A percentile compares a stretch with the other conserved stretches of the same genome.
phyloP scores from a whole-genome alignment of 2,888 invertebrate species.

The Hartigia nigra region DNA sequence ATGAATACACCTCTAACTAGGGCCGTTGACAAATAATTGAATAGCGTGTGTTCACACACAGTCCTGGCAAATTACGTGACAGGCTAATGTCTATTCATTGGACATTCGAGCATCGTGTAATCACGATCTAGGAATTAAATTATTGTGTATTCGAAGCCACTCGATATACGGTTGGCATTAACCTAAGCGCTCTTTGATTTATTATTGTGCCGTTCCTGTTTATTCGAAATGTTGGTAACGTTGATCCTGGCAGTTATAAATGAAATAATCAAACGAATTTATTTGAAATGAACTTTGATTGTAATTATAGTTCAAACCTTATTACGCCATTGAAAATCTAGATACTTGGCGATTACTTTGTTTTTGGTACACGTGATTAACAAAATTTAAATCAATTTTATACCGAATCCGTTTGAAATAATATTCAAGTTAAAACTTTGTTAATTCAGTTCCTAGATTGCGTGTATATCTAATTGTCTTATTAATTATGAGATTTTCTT shows the following conservation, averaged over 20 bases:
- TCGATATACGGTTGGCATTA: constrained; percentile 27
- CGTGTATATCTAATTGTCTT: background rate
- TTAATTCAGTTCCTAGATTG: too few species aligned
- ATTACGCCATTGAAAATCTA: background rate
- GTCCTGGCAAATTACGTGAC: background rate
- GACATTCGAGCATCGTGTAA: constrained; percentile 25
- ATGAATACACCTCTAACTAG: constrained; percentile 61
- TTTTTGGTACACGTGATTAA: background rate
- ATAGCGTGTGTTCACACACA: background rate
- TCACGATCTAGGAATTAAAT: constrained; percentile 31
- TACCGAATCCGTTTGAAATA: background rate
- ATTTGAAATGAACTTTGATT: background rate
- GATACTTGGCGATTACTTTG: background rate
- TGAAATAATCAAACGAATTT: background rate
- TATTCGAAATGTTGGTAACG: background rate
- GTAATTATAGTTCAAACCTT: background rate
- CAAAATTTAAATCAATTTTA: background rate
- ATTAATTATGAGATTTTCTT: background rate
- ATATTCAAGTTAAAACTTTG: too few species aligned
- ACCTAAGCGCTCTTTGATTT: background rate
- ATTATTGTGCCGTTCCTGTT: background rate
- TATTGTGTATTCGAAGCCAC: constrained; percentile 35
- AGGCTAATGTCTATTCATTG: constrained; percentile 23
- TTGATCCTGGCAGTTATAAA: background rate
- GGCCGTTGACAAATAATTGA: constrained; percentile 21